These are phyloP conservation scores for Drosophila eohydei DNA, from an alignment of 2,888 invertebrate genomes.

Conservation along the genomic window DNA sequence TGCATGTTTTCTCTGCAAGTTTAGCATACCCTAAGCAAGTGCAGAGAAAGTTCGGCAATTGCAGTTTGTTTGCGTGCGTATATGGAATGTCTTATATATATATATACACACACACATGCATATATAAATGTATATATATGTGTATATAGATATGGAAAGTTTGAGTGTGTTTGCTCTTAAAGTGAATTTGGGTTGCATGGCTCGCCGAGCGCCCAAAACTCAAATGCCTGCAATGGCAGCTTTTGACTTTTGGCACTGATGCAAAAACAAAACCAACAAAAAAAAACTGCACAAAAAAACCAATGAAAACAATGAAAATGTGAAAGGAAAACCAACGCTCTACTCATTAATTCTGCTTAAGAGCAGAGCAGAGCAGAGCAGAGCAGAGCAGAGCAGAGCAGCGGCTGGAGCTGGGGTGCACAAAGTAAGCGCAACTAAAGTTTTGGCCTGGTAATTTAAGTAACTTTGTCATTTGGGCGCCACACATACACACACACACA, in stretches of 20 bases:
- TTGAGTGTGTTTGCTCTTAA: conserved; percentile 49
- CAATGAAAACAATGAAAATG: conserved; percentile 33
- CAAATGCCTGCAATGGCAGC: conserved; percentile 56
- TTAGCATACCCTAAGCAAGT: not conserved
- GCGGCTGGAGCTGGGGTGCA: conserved; percentile 8
- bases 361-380: conserved; percentile 11
- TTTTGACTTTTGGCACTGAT: conserved; percentile 51
- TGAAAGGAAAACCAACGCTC: conserved; percentile 40
- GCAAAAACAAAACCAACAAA: conserved; percentile 3
- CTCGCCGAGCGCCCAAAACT: conserved; percentile 22
- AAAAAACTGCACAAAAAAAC: conserved; percentile 27
- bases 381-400: conserved; percentile 1
- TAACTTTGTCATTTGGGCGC: conserved; percentile 72
- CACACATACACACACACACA: conserved; percentile 31
- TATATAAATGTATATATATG: not conserved
- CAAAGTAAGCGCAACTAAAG: conserved; percentile 62
- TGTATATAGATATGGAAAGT: conserved; percentile 40
- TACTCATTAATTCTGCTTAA: conserved; percentile 65
- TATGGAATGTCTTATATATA: conserved; percentile 1
- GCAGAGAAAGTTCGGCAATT: conserved; percentile 31
- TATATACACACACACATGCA: not conserved
- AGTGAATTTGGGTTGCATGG: conserved; percentile 57
- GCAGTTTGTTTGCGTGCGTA: conserved; percentile 23
- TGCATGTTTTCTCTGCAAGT: not conserved
- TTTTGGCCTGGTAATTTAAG: conserved; percentile 73